phyloP scores from a whole-genome alignment of 2,797 vertebrate genomes.

The Acanthopagrus latus region DNA sequence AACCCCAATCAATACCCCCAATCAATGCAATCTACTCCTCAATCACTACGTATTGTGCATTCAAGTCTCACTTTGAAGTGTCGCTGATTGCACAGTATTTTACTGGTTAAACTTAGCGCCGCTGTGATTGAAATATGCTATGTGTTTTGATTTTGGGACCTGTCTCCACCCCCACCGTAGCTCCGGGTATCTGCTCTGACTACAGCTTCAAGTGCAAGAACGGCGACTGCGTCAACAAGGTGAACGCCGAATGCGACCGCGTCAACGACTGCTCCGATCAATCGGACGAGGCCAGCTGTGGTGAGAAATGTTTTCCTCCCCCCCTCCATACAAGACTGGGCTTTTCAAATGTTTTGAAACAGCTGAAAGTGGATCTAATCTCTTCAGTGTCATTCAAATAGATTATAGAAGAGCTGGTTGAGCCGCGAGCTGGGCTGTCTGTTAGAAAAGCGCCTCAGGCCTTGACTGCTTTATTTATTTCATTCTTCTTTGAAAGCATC shows the following conservation, averaged over 20 bases:
- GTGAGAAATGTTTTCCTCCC: conserved; percentile 70
- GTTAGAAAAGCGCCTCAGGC: conserved; percentile 67
- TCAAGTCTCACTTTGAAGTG: conserved; percentile 66
- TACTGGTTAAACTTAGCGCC: conserved; percentile 59
- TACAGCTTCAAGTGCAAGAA: conserved; percentile 82
- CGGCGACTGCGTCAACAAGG: conserved; percentile 83
- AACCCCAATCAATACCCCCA: conserved; percentile 76
- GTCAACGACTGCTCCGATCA: conserved; percentile 80
- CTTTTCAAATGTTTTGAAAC: conserved; percentile 31
- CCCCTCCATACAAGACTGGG: neutral
- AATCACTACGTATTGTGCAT: conserved; percentile 74
- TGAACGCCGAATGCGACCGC: conserved; percentile 86
- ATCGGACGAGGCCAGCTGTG: conserved; percentile 81
- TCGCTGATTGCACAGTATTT: conserved; percentile 70
- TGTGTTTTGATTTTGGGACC: conserved; percentile 61
- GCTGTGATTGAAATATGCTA: conserved; percentile 39
- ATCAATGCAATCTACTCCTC: conserved; percentile 77
- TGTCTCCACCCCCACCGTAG: conserved; percentile 59
- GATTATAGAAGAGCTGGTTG: conserved; percentile 63
- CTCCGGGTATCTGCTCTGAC: conserved; percentile 74
- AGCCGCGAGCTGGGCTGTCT: conserved; percentile 53
- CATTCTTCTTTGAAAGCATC: conserved; percentile 74
- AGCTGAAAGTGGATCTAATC: conserved; percentile 56
- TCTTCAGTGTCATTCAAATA: conserved; percentile 65
- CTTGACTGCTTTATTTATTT: conserved; percentile 74